Percentiles rank a stretch among this genome's conserved stretches.
Conservation (phyloP, 2,113 vertebrate species). For the Corythaixoides concolor region DNA sequence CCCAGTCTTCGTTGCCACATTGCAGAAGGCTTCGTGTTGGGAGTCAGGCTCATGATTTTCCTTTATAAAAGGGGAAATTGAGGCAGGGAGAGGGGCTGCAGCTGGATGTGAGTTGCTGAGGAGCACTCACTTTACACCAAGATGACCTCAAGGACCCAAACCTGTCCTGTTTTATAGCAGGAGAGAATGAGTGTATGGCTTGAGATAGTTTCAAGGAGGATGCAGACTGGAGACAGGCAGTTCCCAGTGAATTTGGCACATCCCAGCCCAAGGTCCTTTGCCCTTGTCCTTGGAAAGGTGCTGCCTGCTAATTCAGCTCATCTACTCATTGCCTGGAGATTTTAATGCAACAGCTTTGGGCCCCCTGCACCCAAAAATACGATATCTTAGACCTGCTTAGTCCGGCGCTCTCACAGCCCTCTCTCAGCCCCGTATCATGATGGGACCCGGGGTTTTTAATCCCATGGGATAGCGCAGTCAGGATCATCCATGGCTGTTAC, state of each 20-base stretch:
- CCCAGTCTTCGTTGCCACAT: not conserved
- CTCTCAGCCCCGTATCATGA: fast-evolving
- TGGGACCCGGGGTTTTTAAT: not conserved
- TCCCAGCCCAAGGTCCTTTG: not conserved
- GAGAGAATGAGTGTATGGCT: not conserved
- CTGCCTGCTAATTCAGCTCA: not conserved
- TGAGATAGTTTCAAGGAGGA: not conserved
- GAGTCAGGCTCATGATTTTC: not conserved
- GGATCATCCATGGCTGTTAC: fast-evolving
- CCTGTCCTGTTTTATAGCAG: not conserved
- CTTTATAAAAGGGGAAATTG: not conserved
- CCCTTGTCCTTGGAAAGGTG: not conserved
- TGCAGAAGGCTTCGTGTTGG: not conserved
- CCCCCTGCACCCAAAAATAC: not conserved
- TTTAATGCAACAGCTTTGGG: not conserved
- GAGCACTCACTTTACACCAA: not conserved
- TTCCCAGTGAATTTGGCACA: not conserved
- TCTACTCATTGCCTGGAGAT: not conserved
- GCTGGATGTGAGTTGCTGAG: not conserved
- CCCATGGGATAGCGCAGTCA: not conserved
- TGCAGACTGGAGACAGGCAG: not conserved
- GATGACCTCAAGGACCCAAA: not conserved
- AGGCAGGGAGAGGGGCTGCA: not conserved
- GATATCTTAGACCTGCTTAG: fast-evolving
- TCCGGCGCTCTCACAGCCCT: not conserved